These are phyloP conservation scores for Cactoblastis cactorum DNA, from an alignment of 2,888 invertebrate species.

Conservation along the genomic window DNA sequence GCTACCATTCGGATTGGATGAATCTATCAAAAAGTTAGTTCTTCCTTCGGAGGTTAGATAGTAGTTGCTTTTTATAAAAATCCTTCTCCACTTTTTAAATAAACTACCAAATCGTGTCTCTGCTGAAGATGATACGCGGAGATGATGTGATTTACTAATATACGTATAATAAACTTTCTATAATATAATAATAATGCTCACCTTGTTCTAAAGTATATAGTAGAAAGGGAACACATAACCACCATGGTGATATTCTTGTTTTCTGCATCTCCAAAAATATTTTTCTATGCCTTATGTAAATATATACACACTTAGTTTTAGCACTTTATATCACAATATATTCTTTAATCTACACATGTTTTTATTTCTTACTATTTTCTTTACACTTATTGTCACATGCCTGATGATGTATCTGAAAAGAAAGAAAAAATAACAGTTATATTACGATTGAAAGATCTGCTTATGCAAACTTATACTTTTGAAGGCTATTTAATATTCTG, in stretches of 20 bases:
- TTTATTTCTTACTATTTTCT: background rate
- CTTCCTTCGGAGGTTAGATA: too few relatives aligned
- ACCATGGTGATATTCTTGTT: slow-evolving; percentile 42
- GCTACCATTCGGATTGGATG: too few relatives aligned
- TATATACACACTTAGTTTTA: slow-evolving; percentile 29
- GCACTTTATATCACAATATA: slow-evolving; percentile 40
- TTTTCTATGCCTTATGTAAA: slow-evolving; percentile 46
- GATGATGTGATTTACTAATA: too few relatives aligned
- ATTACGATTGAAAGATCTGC: background rate
- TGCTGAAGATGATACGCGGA: too few relatives aligned
- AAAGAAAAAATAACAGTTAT: slow-evolving; percentile 12
- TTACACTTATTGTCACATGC: slow-evolving; percentile 17
- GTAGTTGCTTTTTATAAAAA: too few relatives aligned
- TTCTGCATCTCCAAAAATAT: slow-evolving; percentile 54
- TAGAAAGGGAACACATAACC: slow-evolving; percentile 41
- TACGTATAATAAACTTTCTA: too few relatives aligned
- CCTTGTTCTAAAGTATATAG: slow-evolving; percentile 44
- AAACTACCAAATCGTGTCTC: too few relatives aligned
- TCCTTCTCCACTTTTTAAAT: too few relatives aligned
- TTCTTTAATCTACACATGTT: slow-evolving; percentile 22
- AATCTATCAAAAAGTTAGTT: too few relatives aligned
- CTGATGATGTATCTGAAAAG: slow-evolving; percentile 13
- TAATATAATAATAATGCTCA: slow-evolving; percentile 28
- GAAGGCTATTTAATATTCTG: too few relatives aligned
- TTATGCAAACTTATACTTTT: too few relatives aligned